Base-by-base conservation (phyloP, 2,888 invertebrate species). In the Euphydryas editha region DNA sequence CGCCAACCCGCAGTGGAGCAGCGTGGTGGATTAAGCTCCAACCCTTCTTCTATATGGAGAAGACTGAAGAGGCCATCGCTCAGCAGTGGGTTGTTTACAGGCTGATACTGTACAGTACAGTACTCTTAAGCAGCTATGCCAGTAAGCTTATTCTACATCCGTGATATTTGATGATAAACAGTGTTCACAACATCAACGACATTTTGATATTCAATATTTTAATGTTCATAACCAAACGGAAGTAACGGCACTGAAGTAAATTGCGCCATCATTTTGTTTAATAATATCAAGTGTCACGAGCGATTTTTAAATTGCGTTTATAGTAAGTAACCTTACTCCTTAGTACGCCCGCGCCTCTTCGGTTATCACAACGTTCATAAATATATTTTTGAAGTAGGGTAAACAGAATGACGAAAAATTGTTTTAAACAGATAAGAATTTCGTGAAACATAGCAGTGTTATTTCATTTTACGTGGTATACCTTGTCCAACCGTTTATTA, bases 331-430 rank as follows among this genome's bases (percentile, higher is more conserved):
- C 84, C 81, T 74, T 65, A 70, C 44, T 67, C 84, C 81, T 74
- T 65, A 70, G 46, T 67, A 82, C 70, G 82, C 86, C 85, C 81
- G 83, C 70, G 82, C 86, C 85, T 81, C 82, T 62, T 44, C 69
- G 42, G 72, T 73, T 75, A 75, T 75, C 81, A n/a, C n/a, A 78
- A 62, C 72, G 73, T 39, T 20, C 36, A 60, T 17, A 60, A 37
- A 51, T 51, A 49, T 49, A 51, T 51, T 51, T 24, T n/a, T 51
- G 13, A 51, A 20, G 42, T 46, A 2, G 71, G 71, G 77, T 83
- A 85, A 86, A 84, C 82, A 81, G 73, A 54, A 42, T 42, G 42
- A 57, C 57, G 57, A 37, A 42, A 57, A 42, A 42, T 13, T 15
- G 15, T 51, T 51, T 24, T 24, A 24, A 15, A 21, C n/a, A 13